Evolutionary conservation across 2,113 vertebrate genomes (phyloP).

Genomic region (Rhodinocichla rosea): DNA sequence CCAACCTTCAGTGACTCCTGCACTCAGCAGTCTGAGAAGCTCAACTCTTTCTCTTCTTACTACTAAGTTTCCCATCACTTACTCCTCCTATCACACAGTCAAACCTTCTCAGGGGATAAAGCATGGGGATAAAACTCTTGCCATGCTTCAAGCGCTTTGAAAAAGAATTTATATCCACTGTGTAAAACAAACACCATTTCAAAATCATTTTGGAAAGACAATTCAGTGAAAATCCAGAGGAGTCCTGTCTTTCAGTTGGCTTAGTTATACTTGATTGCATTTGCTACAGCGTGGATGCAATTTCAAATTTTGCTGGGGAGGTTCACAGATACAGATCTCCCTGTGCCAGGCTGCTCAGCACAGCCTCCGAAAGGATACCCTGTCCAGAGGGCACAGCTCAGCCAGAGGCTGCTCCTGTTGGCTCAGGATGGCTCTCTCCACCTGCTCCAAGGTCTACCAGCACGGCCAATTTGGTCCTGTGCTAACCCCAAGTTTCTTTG

Average conservation of each 20-base stretch:
- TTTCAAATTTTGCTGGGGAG: neutral
- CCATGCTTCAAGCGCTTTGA: neutral
- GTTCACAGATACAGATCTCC: neutral
- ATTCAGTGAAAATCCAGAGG: neutral
- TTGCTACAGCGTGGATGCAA: neutral
- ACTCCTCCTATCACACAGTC: neutral
- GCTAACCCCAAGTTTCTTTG: neutral
- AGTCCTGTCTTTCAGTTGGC: neutral
- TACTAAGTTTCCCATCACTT: neutral
- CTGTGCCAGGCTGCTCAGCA: rapidly evolving
- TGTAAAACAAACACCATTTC: neutral
- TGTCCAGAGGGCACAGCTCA: neutral
- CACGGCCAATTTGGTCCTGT: neutral
- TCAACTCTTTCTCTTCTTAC: neutral
- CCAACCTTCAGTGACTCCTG: neutral
- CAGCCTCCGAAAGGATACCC: neutral
- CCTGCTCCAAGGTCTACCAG: neutral
- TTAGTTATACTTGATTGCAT: neutral
- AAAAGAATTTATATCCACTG: neutral
- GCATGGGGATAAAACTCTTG: neutral
- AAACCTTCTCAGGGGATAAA: neutral
- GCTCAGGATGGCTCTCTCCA: neutral
- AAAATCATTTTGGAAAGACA: neutral
- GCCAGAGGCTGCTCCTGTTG: neutral
- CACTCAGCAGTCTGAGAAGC: neutral